Conservation (phyloP, 2,888 invertebrate genomes). For the Volucella zonaria region DNA sequence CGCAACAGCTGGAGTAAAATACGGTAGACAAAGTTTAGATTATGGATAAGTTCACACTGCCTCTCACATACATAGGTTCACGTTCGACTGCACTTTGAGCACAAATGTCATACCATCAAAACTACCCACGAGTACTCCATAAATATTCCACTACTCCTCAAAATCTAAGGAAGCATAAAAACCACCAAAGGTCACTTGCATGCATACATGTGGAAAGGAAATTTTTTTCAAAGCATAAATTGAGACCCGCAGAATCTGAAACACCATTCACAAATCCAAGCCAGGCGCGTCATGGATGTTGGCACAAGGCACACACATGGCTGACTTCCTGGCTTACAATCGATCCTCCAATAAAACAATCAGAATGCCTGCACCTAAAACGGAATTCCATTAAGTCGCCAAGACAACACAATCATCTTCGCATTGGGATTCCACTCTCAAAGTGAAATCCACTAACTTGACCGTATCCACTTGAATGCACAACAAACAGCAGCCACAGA, state of each 20-base stretch:
- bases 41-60: too few species aligned
- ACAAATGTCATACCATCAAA: too few species aligned
- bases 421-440: constrained; percentile 55
- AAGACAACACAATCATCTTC: constrained; percentile 71
- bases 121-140: neutral
- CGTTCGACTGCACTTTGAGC: too few species aligned
- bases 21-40: too few species aligned
- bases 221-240: constrained; percentile 33
- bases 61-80: too few species aligned
- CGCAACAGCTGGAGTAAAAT: too few species aligned
- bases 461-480: constrained; percentile 39
- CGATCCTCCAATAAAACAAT: constrained; percentile 69
- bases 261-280: constrained; percentile 14
- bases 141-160: constrained; percentile 17
- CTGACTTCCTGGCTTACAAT: constrained; percentile 63
- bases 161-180: neutral
- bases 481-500: neutral
- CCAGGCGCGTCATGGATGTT: neutral
- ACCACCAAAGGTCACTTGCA: constrained; percentile 58
- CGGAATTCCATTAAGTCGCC: constrained; percentile 69
- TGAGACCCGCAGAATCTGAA: constrained; percentile 50
- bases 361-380: constrained; percentile 71
- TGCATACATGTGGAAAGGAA: constrained; percentile 1
- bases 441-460: constrained; percentile 66
- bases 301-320: constrained; percentile 36